Conservation (phyloP, 2,888 invertebrate genomes). For the Athripsodes cinereus region DNA sequence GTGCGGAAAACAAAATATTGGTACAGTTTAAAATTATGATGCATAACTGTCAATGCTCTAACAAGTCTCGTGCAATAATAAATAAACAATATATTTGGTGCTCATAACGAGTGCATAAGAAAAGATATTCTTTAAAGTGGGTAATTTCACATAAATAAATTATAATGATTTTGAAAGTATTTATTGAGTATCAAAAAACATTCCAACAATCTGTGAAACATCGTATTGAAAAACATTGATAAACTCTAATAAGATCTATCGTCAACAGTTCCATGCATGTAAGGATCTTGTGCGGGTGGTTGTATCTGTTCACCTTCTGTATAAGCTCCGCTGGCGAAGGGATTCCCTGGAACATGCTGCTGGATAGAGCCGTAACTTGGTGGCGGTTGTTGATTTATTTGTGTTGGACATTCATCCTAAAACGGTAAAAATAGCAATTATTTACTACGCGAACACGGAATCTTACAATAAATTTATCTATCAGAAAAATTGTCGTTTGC, state of each 20-base stretch:
- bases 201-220: no score
- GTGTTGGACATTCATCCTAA: conserved; percentile 19
- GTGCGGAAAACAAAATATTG: no score
- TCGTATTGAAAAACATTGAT: not conserved
- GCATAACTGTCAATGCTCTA: no score
- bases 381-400: conserved; percentile 40
- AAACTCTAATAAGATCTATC: conserved; percentile 39
- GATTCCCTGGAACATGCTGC: conserved; percentile 55
- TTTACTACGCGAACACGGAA: no score
- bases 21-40: no score
- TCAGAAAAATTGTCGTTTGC: not conserved
- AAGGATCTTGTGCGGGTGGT: conserved; percentile 54
- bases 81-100: no score
- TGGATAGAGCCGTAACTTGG: conserved; percentile 55
- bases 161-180: no score
- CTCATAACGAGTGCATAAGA: no score
- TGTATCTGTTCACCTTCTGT: conserved; percentile 60
- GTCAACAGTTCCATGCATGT: conserved; percentile 48
- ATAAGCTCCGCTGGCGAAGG: conserved; percentile 44
- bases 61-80: no score
- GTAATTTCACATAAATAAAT: no score
- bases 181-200: no score
- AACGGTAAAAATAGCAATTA: conserved; percentile 4
- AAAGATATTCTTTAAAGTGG: no score
- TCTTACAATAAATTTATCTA: not conserved